Percentiles rank a stretch among this genome's conserved stretches.
Evolutionary conservation across 2,113 vertebrate genomes (phyloP).

Genomic region (Rhea americana): DNA sequence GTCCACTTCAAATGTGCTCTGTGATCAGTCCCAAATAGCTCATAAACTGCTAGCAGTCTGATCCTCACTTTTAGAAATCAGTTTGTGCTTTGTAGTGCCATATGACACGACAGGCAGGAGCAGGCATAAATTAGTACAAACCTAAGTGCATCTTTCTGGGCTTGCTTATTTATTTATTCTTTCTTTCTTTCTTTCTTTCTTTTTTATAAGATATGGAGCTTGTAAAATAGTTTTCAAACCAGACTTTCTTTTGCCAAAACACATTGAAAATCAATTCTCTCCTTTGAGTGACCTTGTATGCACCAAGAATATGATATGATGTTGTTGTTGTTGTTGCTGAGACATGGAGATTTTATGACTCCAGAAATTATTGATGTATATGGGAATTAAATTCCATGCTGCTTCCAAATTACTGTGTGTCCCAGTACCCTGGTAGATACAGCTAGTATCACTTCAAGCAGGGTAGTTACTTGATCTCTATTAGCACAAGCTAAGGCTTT

Average conservation of each 20-base stretch:
- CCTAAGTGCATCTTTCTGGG: neutral
- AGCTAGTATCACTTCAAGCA: neutral
- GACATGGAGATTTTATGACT: neutral
- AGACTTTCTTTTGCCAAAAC: neutral
- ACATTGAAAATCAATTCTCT: neutral
- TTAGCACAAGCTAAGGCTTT: neutral
- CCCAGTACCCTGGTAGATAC: neutral
- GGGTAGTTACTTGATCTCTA: neutral
- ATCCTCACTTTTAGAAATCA: neutral
- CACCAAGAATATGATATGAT: neutral
- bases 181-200: neutral
- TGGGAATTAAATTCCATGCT: neutral
- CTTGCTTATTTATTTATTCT: neutral
- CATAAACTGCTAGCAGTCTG: neutral
- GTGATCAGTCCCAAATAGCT: neutral
- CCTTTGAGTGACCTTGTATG: neutral
- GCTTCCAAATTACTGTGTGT: neutral
- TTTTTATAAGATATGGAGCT: neutral
- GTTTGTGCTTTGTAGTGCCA: neutral
- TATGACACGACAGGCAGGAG: neutral
- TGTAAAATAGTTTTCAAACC: conserved; percentile 6
- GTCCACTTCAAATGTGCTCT: neutral
- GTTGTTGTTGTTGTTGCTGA: neutral
- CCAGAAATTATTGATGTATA: neutral
- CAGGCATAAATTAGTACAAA: neutral